Base-by-base conservation (phyloP, 2,797 vertebrate genomes). In the Monodelphis domestica region DNA sequence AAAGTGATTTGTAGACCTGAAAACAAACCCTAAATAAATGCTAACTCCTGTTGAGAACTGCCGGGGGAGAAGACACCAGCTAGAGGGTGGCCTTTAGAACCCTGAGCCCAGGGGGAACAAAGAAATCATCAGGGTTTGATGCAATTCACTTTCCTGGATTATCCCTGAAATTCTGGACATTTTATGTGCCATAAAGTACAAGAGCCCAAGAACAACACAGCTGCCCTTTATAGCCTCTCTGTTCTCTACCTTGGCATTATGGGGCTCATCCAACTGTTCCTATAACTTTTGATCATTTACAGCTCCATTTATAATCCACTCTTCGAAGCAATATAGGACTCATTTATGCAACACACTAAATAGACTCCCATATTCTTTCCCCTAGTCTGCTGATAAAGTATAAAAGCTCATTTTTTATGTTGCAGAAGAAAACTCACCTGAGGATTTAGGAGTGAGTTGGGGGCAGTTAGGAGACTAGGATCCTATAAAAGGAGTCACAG, bases 321-420 rank as follows among this genome's bases (percentile, higher is more conserved):
- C 51, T 93, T 94, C 59, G 94, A 96, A 97, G 92, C 87, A 96
- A 91, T 38, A 70, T 91, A 91, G 33, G 38, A 94, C 84, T 78
- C 55, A 63, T 63, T 45, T 95, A 92, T 50, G 88, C 54, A 88
- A 87, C 90, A 38, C 14, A 55, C 89, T 56, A 89, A 9, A 24
- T 5, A 4, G 29, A 87, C 92, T 91, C 91, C 53, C 91, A 54
- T 5, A 70, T 96, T 5, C 0, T 78, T 91, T 88, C 93, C 95
- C 95, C 91, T 91, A 96, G 95, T 12, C 53, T 87, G 59, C 84
- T 93, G 92, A 55, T 94, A 51, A 96, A 52, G 89, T 93, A 52
- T 50, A 90, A 96, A 93, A 89, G 29, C 12, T 91, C 54, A 78
- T 87, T 93, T 96, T 96, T 63, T 30, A 88, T 96, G 93, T 56